Conservation (phyloP, 2,888 invertebrate genomes). For the Synergus gifuensis region DNA sequence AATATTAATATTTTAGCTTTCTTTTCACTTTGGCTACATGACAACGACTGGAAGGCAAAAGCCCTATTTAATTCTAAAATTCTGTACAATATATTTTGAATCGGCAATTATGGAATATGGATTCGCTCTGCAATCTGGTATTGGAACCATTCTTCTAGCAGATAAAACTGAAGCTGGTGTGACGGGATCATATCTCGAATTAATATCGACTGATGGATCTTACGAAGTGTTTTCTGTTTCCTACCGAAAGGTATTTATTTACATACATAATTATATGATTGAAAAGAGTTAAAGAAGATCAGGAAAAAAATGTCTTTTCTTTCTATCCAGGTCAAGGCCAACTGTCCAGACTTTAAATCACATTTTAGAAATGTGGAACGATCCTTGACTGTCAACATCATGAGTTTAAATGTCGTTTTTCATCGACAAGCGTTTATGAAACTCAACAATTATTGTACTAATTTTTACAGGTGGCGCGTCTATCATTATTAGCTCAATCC, state of each 20-base stretch:
- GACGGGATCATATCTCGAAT: conserved; percentile 87
- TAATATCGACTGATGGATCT: conserved; percentile 82
- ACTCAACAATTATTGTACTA: conserved; percentile 81
- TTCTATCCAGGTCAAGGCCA: conserved; percentile 83
- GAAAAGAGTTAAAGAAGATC: background rate
- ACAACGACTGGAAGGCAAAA: conserved; percentile 80
- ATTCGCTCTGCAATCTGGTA: conserved; percentile 86
- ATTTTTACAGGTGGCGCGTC: conserved; percentile 79
- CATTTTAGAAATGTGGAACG: conserved; percentile 91
- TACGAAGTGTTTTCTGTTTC: conserved; percentile 85
- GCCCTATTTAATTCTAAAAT: conserved; percentile 86
- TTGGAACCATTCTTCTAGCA: conserved; percentile 83
- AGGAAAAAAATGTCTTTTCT: background rate
- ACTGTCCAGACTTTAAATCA: conserved; percentile 90
- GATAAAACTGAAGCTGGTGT: conserved; percentile 88
- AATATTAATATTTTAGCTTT: conserved; percentile 60
- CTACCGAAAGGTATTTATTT: conserved; percentile 84
- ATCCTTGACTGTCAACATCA: conserved; percentile 85
- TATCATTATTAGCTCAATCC: conserved; percentile 50
- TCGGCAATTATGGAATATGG: conserved; percentile 89
- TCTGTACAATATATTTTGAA: conserved; percentile 86
- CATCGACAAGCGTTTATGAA: conserved; percentile 87
- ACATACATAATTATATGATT: background rate
- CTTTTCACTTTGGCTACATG: conserved; percentile 66
- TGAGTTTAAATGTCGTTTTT: conserved; percentile 82